Evolutionary conservation across 2,113 vertebrate species (phyloP).

Genomic region (Procavia capensis): DNA sequence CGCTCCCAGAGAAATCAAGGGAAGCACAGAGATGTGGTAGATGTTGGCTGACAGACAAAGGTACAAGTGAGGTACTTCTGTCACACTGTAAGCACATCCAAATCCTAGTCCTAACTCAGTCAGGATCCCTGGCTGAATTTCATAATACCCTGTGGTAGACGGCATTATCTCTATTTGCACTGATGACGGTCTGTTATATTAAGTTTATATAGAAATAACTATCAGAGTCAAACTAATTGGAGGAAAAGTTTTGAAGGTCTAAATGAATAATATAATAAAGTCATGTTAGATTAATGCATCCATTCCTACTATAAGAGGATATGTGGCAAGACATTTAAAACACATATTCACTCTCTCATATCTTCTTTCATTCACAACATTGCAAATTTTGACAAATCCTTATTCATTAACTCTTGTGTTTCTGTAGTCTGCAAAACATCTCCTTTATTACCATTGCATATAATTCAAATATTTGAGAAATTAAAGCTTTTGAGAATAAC

Average conservation of each 20-base stretch:
- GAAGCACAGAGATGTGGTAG: not conserved
- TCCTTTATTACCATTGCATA: not conserved
- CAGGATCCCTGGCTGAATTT: not conserved
- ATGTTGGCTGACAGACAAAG: not conserved
- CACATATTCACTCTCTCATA: not conserved
- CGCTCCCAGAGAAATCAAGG: not conserved
- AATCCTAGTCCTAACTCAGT: not conserved
- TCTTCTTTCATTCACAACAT: not conserved
- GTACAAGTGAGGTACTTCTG: not conserved
- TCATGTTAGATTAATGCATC: slow-evolving; percentile 2
- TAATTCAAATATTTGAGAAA: slow-evolving; percentile 31
- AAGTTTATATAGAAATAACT: slow-evolving; percentile 32
- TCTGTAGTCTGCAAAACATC: not conserved
- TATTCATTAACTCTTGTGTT: not conserved
- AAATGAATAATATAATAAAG: slow-evolving; percentile 40
- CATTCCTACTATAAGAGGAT: not conserved
- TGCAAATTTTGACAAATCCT: slow-evolving; percentile 32
- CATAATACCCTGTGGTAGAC: not conserved
- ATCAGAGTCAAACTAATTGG: not conserved
- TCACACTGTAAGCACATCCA: not conserved
- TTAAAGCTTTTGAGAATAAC: not conserved
- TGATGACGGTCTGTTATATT: not conserved
- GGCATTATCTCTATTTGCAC: not conserved
- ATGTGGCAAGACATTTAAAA: slow-evolving; percentile 25
- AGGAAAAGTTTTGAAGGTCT: slow-evolving; percentile 47